Evolutionary conservation across 2,888 invertebrate species (phyloP).

Genomic region (Coleophora deauratella): DNA sequence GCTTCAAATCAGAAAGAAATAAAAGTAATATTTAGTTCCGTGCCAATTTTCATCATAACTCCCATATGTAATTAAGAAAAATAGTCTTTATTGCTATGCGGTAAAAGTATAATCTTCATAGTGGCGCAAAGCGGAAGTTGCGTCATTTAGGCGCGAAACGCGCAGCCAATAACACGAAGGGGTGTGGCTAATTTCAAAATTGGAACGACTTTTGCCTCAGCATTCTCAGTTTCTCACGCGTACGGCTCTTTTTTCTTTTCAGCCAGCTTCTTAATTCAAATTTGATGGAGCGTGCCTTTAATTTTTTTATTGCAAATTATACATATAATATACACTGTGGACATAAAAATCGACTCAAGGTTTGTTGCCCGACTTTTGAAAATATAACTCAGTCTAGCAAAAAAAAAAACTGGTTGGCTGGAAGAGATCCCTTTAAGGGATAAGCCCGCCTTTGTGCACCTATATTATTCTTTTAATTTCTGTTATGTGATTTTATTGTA

Average conservation of each 20-base stretch:
- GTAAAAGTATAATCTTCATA: conserved; percentile 10
- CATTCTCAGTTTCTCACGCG: conserved; percentile 15
- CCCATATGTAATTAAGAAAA: conserved; percentile 2
- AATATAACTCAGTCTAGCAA: too few relatives aligned
- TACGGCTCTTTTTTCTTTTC: conserved; percentile 38
- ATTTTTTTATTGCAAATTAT: not conserved
- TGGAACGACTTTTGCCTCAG: conserved; percentile 56
- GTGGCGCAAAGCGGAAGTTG: conserved; percentile 8
- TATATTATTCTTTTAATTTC: too few relatives aligned
- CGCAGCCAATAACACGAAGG: conserved; percentile 59
- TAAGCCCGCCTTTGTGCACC: too few relatives aligned
- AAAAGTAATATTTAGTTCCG: conserved; percentile 11
- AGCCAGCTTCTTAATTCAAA: conserved; percentile 31
- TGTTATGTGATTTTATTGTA: too few relatives aligned
- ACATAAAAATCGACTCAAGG: too few relatives aligned
- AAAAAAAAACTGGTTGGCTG: too few relatives aligned
- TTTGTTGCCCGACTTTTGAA: too few relatives aligned
- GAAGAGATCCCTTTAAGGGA: too few relatives aligned
- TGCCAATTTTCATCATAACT: not conserved
- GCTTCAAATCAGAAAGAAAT: conserved; percentile 10
- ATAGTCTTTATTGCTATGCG: rapidly evolving
- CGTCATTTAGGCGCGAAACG: conserved; percentile 22
- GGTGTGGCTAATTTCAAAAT: conserved; percentile 66
- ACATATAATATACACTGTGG: too few relatives aligned
- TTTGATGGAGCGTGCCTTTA: not conserved